A percentile compares a stretch with the other conserved stretches of the same genome.
These are phyloP conservation scores for Sapajus apella DNA, from an alignment of 2,113 vertebrate genomes.

Conservation along the genomic window DNA sequence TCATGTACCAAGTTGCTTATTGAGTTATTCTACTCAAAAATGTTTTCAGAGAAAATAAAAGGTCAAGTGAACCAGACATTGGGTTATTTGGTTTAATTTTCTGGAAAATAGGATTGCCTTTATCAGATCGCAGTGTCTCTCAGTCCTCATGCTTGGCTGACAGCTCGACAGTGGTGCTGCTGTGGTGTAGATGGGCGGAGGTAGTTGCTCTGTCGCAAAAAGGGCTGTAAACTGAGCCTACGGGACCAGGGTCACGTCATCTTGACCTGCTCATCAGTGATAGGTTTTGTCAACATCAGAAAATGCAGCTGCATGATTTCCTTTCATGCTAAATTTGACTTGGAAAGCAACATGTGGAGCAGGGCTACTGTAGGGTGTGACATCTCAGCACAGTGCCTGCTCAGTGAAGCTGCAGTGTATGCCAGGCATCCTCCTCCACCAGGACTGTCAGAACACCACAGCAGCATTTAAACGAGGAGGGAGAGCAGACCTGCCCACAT, in stretches of 20 bases:
- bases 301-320: slow-evolving; percentile 66
- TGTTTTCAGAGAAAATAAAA: slow-evolving; percentile 80
- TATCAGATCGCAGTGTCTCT: slow-evolving; percentile 78
- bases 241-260: slow-evolving; percentile 67
- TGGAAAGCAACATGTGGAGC: slow-evolving; percentile 42
- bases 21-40: slow-evolving; percentile 73
- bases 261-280: slow-evolving; percentile 71
- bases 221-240: slow-evolving; percentile 70
- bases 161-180: slow-evolving; percentile 72
- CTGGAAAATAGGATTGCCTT: slow-evolving; percentile 75
- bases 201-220: slow-evolving; percentile 75
- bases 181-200: slow-evolving; percentile 66
- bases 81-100: slow-evolving; percentile 81
- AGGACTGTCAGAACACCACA: background rate
- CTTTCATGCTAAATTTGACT: slow-evolving; percentile 54
- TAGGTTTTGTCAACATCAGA: slow-evolving; percentile 52
- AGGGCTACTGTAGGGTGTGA: accelerated
- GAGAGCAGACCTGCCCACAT: background rate
- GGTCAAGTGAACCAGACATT: slow-evolving; percentile 60
- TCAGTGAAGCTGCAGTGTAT: background rate
- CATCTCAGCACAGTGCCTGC: background rate
- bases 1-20: slow-evolving; percentile 49
- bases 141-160: slow-evolving; percentile 63
- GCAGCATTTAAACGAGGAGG: background rate
- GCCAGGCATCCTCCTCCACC: background rate